Percentiles rank a stretch among this genome's conserved stretches.
Evolutionary conservation across 2,113 vertebrate species (phyloP).

Genomic region (Phylloscopus trochilus): DNA sequence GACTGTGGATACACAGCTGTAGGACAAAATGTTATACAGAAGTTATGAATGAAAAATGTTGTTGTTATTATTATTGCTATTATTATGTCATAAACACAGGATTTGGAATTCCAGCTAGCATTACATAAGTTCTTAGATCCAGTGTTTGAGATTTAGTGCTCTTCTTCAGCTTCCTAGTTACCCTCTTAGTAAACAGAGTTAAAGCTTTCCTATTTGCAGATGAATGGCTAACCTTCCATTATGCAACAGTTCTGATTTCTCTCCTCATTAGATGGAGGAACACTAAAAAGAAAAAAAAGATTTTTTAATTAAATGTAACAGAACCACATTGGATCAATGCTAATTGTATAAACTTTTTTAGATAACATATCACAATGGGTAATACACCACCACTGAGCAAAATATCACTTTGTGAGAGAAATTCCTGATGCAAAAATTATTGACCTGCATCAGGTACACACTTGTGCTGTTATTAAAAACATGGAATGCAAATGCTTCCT

Average conservation of each 20-base stretch:
- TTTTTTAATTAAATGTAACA: neutral
- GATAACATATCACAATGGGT: neutral
- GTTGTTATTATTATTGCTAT: neutral
- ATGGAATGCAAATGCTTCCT: neutral
- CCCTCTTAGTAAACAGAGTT: neutral
- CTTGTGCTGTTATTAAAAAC: neutral
- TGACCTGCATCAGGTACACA: neutral
- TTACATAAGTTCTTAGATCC: neutral
- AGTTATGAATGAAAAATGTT: neutral
- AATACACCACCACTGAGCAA: neutral
- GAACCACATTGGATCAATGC: neutral
- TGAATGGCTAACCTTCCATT: neutral
- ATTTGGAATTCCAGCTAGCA: neutral
- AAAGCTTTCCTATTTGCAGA: neutral
- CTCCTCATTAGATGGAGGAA: neutral
- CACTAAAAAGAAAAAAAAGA: neutral
- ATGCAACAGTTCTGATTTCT: neutral
- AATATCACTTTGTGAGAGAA: neutral
- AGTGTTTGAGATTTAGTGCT: neutral
- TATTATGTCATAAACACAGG: neutral
- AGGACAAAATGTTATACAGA: neutral
- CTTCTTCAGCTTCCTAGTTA: neutral
- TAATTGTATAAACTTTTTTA: neutral
- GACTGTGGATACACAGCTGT: neutral
- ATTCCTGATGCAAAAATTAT: neutral